Evolutionary conservation across 2,113 vertebrate genomes (phyloP).

Genomic region (Sitta europaea): DNA sequence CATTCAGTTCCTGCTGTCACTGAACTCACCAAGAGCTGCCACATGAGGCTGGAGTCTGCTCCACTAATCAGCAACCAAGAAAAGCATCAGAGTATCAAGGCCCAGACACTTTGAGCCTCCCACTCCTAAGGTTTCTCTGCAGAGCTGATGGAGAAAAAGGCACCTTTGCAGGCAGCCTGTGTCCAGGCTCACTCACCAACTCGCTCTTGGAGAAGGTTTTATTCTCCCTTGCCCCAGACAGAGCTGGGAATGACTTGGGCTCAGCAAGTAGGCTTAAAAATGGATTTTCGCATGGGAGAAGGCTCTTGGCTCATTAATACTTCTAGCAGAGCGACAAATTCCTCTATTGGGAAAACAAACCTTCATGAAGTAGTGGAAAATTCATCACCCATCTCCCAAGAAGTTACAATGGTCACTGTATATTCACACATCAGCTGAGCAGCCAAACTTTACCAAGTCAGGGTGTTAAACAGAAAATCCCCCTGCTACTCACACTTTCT

Average conservation of each 20-base stretch:
- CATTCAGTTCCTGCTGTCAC: neutral
- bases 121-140: neutral
- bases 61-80: neutral
- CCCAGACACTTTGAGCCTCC: neutral
- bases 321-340: neutral
- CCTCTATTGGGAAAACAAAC: neutral
- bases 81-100: neutral
- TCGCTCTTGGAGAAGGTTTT: neutral
- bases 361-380: neutral
- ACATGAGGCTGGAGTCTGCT: neutral
- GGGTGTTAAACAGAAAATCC: constrained; percentile 39
- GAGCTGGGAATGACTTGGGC: neutral
- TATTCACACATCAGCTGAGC: neutral
- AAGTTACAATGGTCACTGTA: neutral
- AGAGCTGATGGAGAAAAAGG: neutral
- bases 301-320: neutral
- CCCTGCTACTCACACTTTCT: neutral
- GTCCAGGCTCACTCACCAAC: neutral
- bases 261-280: neutral
- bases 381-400: neutral
- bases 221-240: neutral
- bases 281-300: neutral
- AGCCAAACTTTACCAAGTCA: neutral
- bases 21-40: neutral
- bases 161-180: neutral